A percentile compares a stretch with the other conserved stretches of the same genome.
Evolutionary conservation across 2,888 invertebrate species (phyloP).

Genomic region (Metallyticus violacea): DNA sequence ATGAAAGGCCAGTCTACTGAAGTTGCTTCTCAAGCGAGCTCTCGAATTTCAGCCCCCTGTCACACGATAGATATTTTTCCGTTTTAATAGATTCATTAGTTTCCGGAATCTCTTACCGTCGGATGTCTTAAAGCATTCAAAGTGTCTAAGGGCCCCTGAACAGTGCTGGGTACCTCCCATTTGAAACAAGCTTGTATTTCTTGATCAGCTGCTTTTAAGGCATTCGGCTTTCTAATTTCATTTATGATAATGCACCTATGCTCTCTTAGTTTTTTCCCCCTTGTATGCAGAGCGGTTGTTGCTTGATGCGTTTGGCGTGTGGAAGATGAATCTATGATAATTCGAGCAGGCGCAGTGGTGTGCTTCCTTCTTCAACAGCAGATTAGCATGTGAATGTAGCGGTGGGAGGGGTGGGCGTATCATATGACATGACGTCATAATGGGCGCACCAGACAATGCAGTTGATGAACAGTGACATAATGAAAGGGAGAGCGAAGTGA

Average conservation of each 20-base stretch:
- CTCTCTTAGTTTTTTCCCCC: background rate
- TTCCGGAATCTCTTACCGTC: too few species aligned
- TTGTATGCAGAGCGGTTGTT: background rate
- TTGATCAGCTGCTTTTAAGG: too few species aligned
- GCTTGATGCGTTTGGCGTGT: background rate
- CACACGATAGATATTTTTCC: too few species aligned
- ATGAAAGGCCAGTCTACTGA: too few species aligned
- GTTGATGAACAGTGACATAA: background rate
- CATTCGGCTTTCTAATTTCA: background rate
- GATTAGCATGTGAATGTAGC: constrained; percentile 9
- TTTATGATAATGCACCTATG: background rate
- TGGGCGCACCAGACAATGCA: background rate
- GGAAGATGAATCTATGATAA: constrained; percentile 11
- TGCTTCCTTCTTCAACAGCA: background rate
- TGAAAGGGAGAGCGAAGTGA: too few species aligned
- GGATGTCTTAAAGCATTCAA: too few species aligned
- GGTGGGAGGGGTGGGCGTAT: background rate
- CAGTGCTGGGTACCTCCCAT: background rate
- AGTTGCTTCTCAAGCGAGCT: too few species aligned
- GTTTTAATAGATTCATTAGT: too few species aligned
- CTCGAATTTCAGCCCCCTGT: too few species aligned
- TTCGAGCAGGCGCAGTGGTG: background rate
- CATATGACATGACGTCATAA: background rate
- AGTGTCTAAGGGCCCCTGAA: too few species aligned
- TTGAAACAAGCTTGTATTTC: background rate